These are phyloP conservation scores for Baryphthengus martii DNA, from an alignment of 2,113 vertebrate species.

Conservation along the genomic window DNA sequence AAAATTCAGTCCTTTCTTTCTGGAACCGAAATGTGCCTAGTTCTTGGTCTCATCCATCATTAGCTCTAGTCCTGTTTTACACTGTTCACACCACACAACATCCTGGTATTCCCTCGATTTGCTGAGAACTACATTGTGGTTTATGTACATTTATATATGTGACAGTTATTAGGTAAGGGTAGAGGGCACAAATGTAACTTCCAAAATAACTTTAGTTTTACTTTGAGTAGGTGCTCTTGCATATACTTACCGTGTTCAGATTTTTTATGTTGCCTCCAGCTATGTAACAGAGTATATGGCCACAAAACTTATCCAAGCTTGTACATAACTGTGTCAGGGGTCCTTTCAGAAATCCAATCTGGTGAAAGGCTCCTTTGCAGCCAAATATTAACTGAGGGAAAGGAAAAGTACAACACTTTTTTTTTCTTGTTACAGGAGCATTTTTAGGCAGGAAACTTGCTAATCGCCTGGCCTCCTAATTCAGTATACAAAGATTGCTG, in stretches of 20 bases:
- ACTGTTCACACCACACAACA: not conserved
- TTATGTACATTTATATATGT: fast-evolving
- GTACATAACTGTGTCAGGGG: constrained; percentile 4
- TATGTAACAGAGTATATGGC: not conserved
- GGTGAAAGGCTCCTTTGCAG: not conserved
- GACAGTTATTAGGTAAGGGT: not conserved
- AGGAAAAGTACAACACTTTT: not conserved
- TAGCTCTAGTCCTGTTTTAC: not conserved
- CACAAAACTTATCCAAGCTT: constrained; percentile 29
- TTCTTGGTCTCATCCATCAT: not conserved
- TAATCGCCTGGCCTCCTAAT: not conserved
- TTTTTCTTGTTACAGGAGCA: not conserved
- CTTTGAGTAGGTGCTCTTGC: not conserved
- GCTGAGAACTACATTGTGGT: not conserved
- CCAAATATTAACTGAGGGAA: not conserved
- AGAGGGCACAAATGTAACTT: not conserved
- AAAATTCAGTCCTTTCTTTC: not conserved
- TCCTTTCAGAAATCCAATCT: not conserved
- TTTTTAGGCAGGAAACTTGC: not conserved
- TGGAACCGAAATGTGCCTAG: not conserved
- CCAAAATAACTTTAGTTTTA: not conserved
- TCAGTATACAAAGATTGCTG: not conserved
- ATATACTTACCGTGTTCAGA: not conserved
- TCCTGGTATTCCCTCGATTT: not conserved
- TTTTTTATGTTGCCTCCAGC: constrained; percentile 39